Evolutionary conservation across 2,113 vertebrate genomes (phyloP).

Genomic region (Rhabdomys dilectus): DNA sequence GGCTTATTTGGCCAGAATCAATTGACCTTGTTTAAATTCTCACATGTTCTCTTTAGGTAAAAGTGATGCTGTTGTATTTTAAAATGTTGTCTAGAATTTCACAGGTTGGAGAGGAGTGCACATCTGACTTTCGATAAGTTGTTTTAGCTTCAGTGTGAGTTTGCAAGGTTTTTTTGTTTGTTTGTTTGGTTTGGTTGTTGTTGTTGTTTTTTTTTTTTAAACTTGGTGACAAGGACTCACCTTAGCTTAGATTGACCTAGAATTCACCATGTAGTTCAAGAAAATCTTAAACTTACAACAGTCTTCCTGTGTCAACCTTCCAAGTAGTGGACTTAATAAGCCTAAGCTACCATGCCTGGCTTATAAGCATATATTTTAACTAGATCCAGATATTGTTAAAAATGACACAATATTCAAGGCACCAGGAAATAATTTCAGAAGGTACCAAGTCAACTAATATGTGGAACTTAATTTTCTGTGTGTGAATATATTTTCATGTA

Average conservation of each 20-base stretch:
- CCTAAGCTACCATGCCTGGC: neutral
- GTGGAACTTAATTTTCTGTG: neutral
- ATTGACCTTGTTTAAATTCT: constrained; percentile 47
- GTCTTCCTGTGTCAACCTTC: neutral
- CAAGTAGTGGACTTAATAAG: neutral
- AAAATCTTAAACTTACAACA: neutral
- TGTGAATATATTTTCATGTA: no score
- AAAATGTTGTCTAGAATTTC: constrained; percentile 30
- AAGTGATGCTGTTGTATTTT: neutral
- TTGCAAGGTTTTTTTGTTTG: neutral
- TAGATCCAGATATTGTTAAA: constrained; percentile 12
- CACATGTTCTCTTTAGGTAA: neutral
- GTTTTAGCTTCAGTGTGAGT: neutral
- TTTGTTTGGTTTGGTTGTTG: neutral
- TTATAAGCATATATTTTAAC: neutral
- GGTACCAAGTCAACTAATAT: neutral
- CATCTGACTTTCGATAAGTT: neutral
- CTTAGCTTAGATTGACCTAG: neutral
- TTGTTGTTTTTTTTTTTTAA: neutral
- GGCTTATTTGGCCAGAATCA: neutral
- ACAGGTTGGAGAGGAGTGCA: neutral
- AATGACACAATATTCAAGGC: neutral
- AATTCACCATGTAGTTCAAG: neutral
- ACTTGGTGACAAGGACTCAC: neutral
- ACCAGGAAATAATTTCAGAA: constrained; percentile 32